Percentiles rank a stretch among this genome's conserved stretches.
These are phyloP conservation scores for Canis aureus DNA, from an alignment of 2,113 vertebrate genomes.

Conservation along the genomic window DNA sequence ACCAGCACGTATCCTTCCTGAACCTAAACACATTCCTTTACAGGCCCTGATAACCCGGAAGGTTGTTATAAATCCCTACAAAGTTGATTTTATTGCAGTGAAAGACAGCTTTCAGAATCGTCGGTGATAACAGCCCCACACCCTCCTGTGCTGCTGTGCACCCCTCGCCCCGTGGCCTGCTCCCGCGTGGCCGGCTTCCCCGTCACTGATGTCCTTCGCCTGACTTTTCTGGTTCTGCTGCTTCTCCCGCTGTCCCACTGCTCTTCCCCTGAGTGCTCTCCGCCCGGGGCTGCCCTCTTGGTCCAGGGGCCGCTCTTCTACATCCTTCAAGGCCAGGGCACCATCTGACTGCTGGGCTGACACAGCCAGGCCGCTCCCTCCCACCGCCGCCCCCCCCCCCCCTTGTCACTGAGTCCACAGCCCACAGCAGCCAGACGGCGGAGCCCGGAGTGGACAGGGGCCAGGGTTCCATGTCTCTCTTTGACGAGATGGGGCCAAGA, in stretches of 20 bases:
- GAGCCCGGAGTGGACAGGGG: rapidly evolving
- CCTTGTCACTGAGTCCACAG: rapidly evolving
- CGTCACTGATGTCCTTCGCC: rapidly evolving
- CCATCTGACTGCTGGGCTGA: background rate
- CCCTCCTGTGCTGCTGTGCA: rapidly evolving
- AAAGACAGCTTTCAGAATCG: background rate
- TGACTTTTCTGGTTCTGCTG: background rate
- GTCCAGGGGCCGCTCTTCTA: background rate
- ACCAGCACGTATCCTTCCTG: background rate
- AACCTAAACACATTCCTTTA: background rate
- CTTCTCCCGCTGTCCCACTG: too few relatives aligned
- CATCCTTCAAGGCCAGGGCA: background rate
- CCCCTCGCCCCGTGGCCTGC: background rate
- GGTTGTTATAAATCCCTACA: background rate
- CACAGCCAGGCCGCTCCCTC: background rate
- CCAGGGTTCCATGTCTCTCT: rapidly evolving
- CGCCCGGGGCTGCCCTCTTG: background rate
- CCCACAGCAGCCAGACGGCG: rapidly evolving
- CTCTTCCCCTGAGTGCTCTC: rapidly evolving
- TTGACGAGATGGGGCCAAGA: background rate
- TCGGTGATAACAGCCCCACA: background rate
- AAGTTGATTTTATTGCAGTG: background rate
- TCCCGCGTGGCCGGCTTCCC: rapidly evolving
- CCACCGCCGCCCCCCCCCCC: rapidly evolving
- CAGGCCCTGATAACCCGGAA: background rate